Base-by-base conservation (phyloP, 2,113 vertebrate species). In the Puffinus mauretanicus region DNA sequence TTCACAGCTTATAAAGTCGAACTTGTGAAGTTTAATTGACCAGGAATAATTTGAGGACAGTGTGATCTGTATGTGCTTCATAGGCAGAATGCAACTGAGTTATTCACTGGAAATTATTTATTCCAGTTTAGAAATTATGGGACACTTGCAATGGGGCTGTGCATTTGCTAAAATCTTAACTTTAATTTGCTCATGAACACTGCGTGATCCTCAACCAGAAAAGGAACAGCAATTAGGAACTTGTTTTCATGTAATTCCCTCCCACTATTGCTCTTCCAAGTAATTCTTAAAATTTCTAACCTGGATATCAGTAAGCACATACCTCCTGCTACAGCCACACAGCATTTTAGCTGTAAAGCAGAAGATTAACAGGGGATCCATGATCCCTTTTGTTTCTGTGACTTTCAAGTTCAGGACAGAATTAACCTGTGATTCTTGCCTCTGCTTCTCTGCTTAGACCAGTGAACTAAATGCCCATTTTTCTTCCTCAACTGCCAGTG, bases 11-110 rank as follows among this genome's bases (percentile, higher is more conserved):
- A 86, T 95, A 89, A 92, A 94, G 91, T 94, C 4, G 8, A 93
- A 95, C 90, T 95, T 80, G 81, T 92, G 92, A 93, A 96, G 94
- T 96, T 96, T 95, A 97, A 96, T 95, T 96, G 93, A 88, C 81
- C 88, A 82, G 77, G 64, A 96, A 88, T 88, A 92, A 97, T 95
- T 86, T 94, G 94, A 93, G 66, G 90, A 93, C 60, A 78, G 64
- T 71, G 72, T 73, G 90, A 95, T 92, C 76, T 78, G 55, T 86
- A 46, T 77, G 86, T 82, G 84, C 60, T 94, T 86, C 90, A 55
- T 27, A 82, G 81, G 38, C 79, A 93, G 86, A 92, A 90, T 46
- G 54, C 58, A 81, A 54, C 38, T 0, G 7, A 82, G 46, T 92
- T 93, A 92, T 82, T 92, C 44, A 78, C 55, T 75, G 77, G 86